Evolutionary conservation across 2,888 invertebrate genomes (phyloP), one percentile per base, ranked within the genome.

Genomic region (Acrocyrtus sp.): DNA sequence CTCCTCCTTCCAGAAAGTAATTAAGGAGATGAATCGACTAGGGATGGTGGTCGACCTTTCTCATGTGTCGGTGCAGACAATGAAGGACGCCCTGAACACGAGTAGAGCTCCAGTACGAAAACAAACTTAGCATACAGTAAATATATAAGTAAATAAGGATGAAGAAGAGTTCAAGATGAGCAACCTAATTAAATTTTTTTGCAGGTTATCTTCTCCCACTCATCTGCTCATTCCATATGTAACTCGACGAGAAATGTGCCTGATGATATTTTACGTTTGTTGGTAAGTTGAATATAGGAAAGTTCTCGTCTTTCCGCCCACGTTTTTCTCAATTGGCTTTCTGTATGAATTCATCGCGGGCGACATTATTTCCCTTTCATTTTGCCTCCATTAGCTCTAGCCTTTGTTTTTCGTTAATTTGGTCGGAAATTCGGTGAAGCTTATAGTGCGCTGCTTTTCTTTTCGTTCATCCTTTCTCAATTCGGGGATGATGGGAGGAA

Each of bases 11-110:
- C 82, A 89, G 87, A 86, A 86, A 8, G 88, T 91, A 67, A 87
- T 91, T 0, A 85, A 84, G 63, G 91, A 91, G 84, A 87, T 91
- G 86, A 91, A 91, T 82, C 87, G 91, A 24, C 83, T 91, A 56
- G 91, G 91, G 2, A 91, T 91, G 89, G 84, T 91, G 67, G 87
- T 90, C 50, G 91, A 91, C 82, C 85, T 89, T 58, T 88, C 89
- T 1, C 89, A 90, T 83, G 87, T 90, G 1, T 89, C 89, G 10
- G 87, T 88, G 70, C 84, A 86, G 63, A 90, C 90, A 5, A 90
- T 90, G 89, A 84, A 85, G 21, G 88, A 88, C 78, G 87, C 88
- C 1, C 82, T 91, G 48, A 85, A 85, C 26, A 86, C 87, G 1
- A 87, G 89, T 1, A 87, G 87, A 78, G 89, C 90, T 0, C 78